Base-by-base conservation (phyloP, 2,797 vertebrate genomes). In the Tokudaia muenninki region DNA sequence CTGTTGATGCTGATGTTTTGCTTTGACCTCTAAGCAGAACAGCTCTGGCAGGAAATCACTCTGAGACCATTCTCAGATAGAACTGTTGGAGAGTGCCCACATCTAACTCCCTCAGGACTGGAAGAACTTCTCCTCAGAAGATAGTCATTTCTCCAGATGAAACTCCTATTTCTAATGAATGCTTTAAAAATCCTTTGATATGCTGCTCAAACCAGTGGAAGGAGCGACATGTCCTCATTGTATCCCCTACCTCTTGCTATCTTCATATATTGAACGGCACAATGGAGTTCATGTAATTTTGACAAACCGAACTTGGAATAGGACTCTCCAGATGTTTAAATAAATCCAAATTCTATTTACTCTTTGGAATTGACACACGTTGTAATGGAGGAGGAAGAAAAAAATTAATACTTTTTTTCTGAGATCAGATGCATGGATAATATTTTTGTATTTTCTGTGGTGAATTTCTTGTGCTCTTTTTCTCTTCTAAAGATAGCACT, bases 1-100 rank as follows among this genome's bases (percentile, higher is more conserved):
- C 72, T 95, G 78, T 91, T 91, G 92, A 75, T 92, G 95, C 17
- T 86, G 91, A 90, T n/a, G 88, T 61, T 90, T 80, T 94, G 78
- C 87, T 92, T 34, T 94, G 82, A 87, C 61, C 95, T 83, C 21
- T 72, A 70, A 90, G 92, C 6, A 14, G 70, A 44, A 37, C 14
- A 63, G 24, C 61, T 79, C 55, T 65, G 80, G 80, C 89, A 84
- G 94, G 81, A 50, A 92, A 87, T 63, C 77, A 88, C 34, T 67
- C 34, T 31, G n/a, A 57, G 4, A 65, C 59, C 81, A 77, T 61
- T 87, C 79, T 26, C 37, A 91, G 72, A 77, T 4, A 75, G 37
- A 91, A 61, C 22, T 21, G 67, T 24, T 67, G 41, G 29, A 17
- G 57, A 74, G 26, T 57, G 24, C 37, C 82, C 61, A 65, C 16